These are phyloP conservation scores for Vidua macroura DNA, from an alignment of 2,113 vertebrate species.

Conservation along the genomic window DNA sequence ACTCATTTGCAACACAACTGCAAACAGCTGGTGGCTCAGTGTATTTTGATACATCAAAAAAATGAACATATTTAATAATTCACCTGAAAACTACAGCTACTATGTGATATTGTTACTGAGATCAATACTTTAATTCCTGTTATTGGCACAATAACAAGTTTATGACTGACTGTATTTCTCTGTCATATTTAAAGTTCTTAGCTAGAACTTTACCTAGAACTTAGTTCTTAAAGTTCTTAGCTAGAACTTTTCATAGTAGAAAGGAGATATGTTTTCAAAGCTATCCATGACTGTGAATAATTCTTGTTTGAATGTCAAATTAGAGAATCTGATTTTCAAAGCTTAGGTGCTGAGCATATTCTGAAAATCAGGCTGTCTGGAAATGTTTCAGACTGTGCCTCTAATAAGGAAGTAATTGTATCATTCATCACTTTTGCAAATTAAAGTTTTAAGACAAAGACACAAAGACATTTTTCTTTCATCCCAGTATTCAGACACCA, in stretches of 20 bases:
- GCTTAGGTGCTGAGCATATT: not conserved
- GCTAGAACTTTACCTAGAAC: not conserved
- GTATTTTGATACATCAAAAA: not conserved
- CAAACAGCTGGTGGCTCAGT: not conserved
- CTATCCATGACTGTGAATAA: not conserved
- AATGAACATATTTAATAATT: not conserved
- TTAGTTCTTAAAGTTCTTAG: not conserved
- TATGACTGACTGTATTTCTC: not conserved
- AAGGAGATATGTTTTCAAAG: conserved; percentile 28
- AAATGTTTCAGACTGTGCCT: not conserved
- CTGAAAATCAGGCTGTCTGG: not conserved
- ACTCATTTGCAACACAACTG: not conserved
- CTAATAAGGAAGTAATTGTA: not conserved
- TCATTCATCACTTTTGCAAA: conserved; percentile 40
- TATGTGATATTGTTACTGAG: not conserved
- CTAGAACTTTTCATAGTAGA: not conserved
- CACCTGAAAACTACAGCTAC: not conserved
- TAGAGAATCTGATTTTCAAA: conserved; percentile 21
- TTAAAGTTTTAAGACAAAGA: conserved; percentile 22
- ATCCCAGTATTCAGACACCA: not conserved
- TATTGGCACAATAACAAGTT: not conserved
- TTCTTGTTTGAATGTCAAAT: not conserved
- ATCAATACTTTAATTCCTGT: not conserved
- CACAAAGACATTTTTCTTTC: conserved; percentile 19
- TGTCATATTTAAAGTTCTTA: not conserved